phyloP scores from a whole-genome alignment of 2,888 invertebrate genomes.

The Lasioglossum vierecki region DNA sequence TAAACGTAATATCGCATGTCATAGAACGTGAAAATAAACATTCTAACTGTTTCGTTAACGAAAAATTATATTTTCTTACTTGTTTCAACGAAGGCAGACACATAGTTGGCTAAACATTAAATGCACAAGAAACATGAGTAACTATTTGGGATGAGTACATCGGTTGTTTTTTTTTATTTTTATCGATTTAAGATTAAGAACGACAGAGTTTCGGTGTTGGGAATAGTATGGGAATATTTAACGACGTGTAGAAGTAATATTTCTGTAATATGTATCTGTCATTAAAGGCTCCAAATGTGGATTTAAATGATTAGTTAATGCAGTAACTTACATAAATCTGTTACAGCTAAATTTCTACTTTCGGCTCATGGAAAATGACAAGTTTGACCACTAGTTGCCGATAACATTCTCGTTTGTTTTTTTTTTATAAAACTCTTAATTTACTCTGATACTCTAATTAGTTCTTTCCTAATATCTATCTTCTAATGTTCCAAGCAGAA shows the following conservation, averaged over 20 bases:
- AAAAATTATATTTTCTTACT: slow-evolving; percentile 68
- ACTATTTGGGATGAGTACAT: slow-evolving; percentile 16
- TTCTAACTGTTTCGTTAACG: slow-evolving; percentile 60
- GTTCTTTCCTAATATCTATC: slow-evolving; percentile 2
- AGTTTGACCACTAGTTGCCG: slow-evolving; percentile 81
- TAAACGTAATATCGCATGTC: slow-evolving; percentile 57
- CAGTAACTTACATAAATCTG: slow-evolving; percentile 24
- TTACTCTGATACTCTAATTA: background rate
- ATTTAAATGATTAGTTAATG: background rate
- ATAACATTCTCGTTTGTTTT: slow-evolving; percentile 71
- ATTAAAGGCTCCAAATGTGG: slow-evolving; percentile 6
- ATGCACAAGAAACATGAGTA: slow-evolving; percentile 65
- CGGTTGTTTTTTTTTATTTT: slow-evolving; percentile 12
- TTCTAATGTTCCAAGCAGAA: slow-evolving; percentile 55
- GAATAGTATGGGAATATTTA: background rate
- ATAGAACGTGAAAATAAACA: slow-evolving; percentile 39
- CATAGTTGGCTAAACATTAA: slow-evolving; percentile 74
- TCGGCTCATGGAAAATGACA: slow-evolving; percentile 81
- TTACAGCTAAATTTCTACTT: slow-evolving; percentile 32
- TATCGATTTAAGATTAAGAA: background rate
- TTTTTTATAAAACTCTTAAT: slow-evolving; percentile 33
- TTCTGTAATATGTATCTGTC: slow-evolving; percentile 10
- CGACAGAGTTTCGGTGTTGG: background rate
- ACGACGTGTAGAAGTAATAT: background rate
- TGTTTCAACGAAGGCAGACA: slow-evolving; percentile 73